Percentiles rank a stretch among this genome's conserved stretches.
phyloP scores from a whole-genome alignment of 37 sponge, comb jelly and placozoan genomes.

The Eunapius fragilis region DNA sequence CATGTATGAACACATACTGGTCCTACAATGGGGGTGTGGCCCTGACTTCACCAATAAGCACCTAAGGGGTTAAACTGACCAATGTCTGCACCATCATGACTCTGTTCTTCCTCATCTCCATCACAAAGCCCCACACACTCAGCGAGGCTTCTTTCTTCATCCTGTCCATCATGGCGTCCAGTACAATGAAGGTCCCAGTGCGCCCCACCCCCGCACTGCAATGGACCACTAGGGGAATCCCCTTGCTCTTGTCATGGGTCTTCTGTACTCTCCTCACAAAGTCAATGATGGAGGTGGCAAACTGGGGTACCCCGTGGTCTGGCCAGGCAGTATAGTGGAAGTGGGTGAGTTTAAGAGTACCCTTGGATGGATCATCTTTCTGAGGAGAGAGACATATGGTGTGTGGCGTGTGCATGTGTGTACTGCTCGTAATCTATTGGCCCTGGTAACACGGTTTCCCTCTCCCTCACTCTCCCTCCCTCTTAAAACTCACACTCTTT shows the following conservation, averaged over 20 bases:
- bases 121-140: constrained; percentile 67
- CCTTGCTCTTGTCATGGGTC: constrained; percentile 43
- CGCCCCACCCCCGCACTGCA: constrained; percentile 92
- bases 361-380: constrained; percentile 4
- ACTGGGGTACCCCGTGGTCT: constrained; percentile 88
- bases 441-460: too few species aligned
- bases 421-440: too few species aligned
- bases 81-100: constrained; percentile 80
- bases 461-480: too few species aligned
- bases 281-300: constrained; percentile 77
- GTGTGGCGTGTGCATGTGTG: not conserved
- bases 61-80: constrained; percentile 49
- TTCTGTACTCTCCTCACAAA: constrained; percentile 71
- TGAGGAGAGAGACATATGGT: constrained; percentile 6
- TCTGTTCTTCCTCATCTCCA: constrained; percentile 57
- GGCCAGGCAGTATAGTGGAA: constrained; percentile 69
- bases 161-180: constrained; percentile 80
- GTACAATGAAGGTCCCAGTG: constrained; percentile 79
- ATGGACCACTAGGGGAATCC: constrained; percentile 70
- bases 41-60: too few species aligned
- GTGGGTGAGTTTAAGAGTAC: constrained; percentile 48
- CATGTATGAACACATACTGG: constrained; percentile 80
- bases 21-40: constrained; percentile 13
- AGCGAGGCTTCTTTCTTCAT: constrained; percentile 43
- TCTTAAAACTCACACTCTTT: constrained; percentile 38